Base-by-base conservation (phyloP, 1,140 invertebrate species). In the Parasteatoda tepidariorum region DNA sequence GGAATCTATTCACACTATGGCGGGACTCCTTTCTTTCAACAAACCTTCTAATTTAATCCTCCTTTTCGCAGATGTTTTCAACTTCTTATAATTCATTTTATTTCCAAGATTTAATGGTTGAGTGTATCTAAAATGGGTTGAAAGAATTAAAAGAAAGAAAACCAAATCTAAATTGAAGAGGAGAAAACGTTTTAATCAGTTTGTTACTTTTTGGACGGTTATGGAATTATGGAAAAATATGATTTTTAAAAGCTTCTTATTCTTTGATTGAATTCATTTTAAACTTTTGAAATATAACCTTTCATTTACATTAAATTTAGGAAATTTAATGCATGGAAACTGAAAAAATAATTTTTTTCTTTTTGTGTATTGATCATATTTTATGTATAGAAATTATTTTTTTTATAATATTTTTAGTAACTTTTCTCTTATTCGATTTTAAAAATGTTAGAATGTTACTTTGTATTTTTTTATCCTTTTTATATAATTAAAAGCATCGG, bases 151-250 rank as follows among this genome's bases (percentile, higher is more conserved):
- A n/a, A n/a, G n/a, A n/a, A n/a, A n/a, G n/a, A n/a, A n/a, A n/a
- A n/a, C n/a, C n/a, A n/a, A n/a, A n/a, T n/a, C n/a, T n/a, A 26
- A 59, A 22, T 59, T 59, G 31, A 41, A 38, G 34, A 67, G 24
- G 15, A 22, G 24, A n/a, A n/a, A n/a, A n/a, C n/a, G n/a, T 41
- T 67, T 67, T 67, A 67, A 67, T 67, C 64, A 67, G 31, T 67
- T 38, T 26, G 33, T n/a, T 67, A 67, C 64, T n/a, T 59, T n/a
- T 11, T 7, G n/a, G 9, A 33, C 41, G 28, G 13, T 67, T 38
- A 67, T 67, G 34, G 33, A 34, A 67, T 67, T 67, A 67, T 15
- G 31, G n/a, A 26, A 15, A 31, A 64, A 31, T 24, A 7, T 59
- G 26, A 15, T 30, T 30, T n/a, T 15, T 64, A 64, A 59, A 59